A percentile compares a stretch with the other conserved stretches of the same genome.
Conservation (phyloP, 2,113 vertebrate species). For the Nibea coibor region DNA sequence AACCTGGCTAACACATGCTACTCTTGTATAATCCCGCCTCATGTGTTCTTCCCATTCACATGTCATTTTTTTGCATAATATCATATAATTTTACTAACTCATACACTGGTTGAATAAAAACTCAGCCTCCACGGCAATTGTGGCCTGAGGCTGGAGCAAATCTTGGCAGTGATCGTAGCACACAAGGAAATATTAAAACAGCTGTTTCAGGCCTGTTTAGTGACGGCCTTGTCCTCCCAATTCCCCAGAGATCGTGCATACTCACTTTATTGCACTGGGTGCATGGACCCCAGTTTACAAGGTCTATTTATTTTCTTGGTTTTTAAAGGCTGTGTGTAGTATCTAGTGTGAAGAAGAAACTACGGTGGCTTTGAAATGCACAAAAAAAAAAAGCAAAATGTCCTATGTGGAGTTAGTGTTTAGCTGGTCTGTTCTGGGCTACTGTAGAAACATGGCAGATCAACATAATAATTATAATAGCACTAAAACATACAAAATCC, state of each 20-base stretch:
- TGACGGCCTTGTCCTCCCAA: not conserved
- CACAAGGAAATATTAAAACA: slow-evolving; percentile 12
- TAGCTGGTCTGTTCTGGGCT: too few relatives aligned
- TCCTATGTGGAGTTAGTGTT: too few relatives aligned
- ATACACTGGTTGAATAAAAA: too few relatives aligned
- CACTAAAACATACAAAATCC: not conserved
- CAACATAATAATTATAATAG: not conserved
- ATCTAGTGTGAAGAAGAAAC: too few relatives aligned
- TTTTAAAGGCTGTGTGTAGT: not conserved
- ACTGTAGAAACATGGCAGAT: too few relatives aligned
- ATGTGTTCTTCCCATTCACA: not conserved
- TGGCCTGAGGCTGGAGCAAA: not conserved
- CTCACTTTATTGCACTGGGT: not conserved
- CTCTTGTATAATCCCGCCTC: not conserved
- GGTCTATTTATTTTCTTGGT: not conserved
- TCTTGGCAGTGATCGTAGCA: not conserved
- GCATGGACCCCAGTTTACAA: not conserved
- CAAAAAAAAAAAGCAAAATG: too few relatives aligned
- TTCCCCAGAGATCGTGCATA: not conserved
- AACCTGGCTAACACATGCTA: not conserved
- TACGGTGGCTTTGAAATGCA: too few relatives aligned
- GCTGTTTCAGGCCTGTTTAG: not conserved
- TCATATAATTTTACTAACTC: not conserved
- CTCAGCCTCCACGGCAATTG: not conserved
- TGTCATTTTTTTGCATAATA: not conserved